These are phyloP conservation scores for Neotoxoptera formosana DNA, from an alignment of 1,140 invertebrate genomes.

Conservation along the genomic window DNA sequence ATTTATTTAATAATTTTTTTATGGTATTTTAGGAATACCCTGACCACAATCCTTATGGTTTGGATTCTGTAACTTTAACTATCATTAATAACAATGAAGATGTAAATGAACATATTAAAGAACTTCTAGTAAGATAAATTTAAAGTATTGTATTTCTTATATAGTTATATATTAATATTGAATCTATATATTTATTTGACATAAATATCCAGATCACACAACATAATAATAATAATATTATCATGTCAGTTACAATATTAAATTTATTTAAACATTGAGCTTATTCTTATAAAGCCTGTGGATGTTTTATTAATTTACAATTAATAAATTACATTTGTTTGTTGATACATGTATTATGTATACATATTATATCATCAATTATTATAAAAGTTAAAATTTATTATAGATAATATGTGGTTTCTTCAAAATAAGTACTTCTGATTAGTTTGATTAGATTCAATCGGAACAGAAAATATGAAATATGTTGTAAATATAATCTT, in stretches of 20 bases:
- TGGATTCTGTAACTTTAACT: conserved; percentile 46
- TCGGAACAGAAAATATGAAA: background rate
- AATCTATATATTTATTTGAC: background rate
- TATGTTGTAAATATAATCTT: background rate
- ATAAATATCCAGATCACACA: background rate
- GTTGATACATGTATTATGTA: background rate
- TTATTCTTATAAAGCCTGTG: too few species aligned
- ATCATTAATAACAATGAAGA: conserved; percentile 38
- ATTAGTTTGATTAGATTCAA: background rate
- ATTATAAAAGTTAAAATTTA: background rate
- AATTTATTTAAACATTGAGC: background rate
- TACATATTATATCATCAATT: background rate
- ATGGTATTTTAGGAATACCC: conserved; percentile 38
- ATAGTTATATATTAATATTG: background rate
- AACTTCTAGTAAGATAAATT: conserved; percentile 43
- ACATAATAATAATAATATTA: too few species aligned
- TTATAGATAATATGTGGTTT: background rate
- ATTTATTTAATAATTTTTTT: background rate
- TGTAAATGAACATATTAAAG: conserved; percentile 33
- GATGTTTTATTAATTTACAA: background rate
- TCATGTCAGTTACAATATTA: background rate
- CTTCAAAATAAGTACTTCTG: background rate
- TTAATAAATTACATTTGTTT: background rate
- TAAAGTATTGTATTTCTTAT: background rate
- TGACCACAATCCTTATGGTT: conserved; percentile 42